Evolutionary conservation across 2,888 invertebrate genomes (phyloP).

Genomic region (Resseliella maxima): DNA sequence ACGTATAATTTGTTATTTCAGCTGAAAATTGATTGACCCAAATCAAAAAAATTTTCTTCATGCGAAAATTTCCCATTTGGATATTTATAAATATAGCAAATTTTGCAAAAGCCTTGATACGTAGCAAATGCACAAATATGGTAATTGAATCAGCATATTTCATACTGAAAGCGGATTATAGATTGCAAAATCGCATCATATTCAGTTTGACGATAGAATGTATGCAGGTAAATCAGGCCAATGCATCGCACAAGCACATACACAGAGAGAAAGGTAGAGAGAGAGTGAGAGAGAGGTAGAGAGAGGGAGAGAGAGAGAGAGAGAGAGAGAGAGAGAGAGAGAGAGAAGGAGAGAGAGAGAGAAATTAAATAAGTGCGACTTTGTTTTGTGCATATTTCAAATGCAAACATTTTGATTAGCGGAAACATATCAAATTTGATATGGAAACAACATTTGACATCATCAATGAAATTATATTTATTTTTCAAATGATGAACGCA

Average conservation of each 20-base stretch:
- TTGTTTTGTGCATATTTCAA: background rate
- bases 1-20: background rate
- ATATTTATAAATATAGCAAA: background rate
- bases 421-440: background rate
- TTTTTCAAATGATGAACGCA: background rate
- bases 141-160: background rate
- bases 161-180: background rate
- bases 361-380: no score
- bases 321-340: no score
- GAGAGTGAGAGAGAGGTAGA: no score
- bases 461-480: background rate
- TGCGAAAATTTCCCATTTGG: background rate
- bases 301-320: no score
- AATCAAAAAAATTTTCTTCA: background rate
- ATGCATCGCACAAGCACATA: background rate
- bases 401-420: background rate
- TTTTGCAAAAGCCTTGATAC: background rate
- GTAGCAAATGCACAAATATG: background rate
- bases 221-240: background rate
- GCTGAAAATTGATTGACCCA: constrained; percentile 2
- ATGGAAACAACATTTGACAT: background rate
- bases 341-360: no score
- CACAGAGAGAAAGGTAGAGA: no score
- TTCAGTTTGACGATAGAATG: no score
- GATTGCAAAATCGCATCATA: no score